Base-by-base conservation (phyloP, 2,113 vertebrate species). In the Sinosuthora webbiana region DNA sequence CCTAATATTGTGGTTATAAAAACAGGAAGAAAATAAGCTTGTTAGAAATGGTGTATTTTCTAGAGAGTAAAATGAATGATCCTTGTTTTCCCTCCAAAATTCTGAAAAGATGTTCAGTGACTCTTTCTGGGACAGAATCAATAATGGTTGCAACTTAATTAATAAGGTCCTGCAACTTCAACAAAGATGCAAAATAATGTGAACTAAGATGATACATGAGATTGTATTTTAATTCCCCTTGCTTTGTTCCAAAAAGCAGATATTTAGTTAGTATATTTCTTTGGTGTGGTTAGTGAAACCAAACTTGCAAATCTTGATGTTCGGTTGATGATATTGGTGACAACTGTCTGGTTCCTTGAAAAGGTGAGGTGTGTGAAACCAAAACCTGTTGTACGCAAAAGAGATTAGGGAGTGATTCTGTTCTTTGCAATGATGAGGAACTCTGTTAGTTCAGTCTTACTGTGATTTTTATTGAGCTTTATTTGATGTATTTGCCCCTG, bases 391-490 rank as follows among this genome's bases (percentile, higher is more conserved):
- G 2, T 87, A 56, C 7, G 4, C 18, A 33, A 30, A 28, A 83
- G 74, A 74, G 60, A 77, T 95, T 90, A 96, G 91, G 39, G 31
- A 92, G 69, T 85, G 81, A 52, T 80, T 93, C 45, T 70, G 18
- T 80, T 97, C 60, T 96, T 95, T 83, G 57, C 87, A 96, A 75
- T 14, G 16, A 39, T 56, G 76, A 90, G 49, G 37, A 90, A 71
- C 55, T 96, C 64, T 75, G 28, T 96, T 95, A 95, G 95, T 96
- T 97, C 39, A 81, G 52, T 92, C 52, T 73, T 82, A 52, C 49
- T 89, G 80, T 94, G 41, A 39, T 68, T 91, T 97, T 86, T 89
- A 87, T 75, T 69, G 57, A 93, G 33, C 74, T 83, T 83, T 12
- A 19, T 74, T 92, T 96, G 75, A 86, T 93, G 41, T 56, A 78